Evolutionary conservation across 2,113 vertebrate species (phyloP).

Genomic region (Scomber colias): DNA sequence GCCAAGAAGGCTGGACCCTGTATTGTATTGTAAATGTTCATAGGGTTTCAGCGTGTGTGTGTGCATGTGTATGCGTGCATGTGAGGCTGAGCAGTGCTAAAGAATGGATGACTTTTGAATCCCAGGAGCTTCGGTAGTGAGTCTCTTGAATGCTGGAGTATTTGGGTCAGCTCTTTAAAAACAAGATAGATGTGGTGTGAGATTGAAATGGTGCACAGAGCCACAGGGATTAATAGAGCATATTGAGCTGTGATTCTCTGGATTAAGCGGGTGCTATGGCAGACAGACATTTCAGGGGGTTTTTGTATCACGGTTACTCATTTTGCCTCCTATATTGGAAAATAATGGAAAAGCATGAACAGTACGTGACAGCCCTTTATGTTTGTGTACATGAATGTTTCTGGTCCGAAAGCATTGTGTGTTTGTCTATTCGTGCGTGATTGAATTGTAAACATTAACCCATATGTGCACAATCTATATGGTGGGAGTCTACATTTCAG

Average conservation of each 20-base stretch:
- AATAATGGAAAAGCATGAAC: constrained; percentile 13
- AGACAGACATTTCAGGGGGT: constrained; percentile 43
- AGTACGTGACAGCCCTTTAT: constrained; percentile 22
- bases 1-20: not conserved
- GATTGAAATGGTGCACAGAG: constrained; percentile 66
- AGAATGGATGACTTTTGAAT: constrained; percentile 73
- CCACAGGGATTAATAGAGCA: constrained; percentile 77
- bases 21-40: constrained; percentile 21
- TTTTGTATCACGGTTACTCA: constrained; percentile 41
- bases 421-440: constrained; percentile 56
- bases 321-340: constrained; percentile 36
- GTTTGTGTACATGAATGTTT: constrained; percentile 25
- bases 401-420: constrained; percentile 20
- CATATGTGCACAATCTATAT: constrained; percentile 63
- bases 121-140: constrained; percentile 71
- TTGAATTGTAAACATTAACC: constrained; percentile 70
- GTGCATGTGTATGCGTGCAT: constrained; percentile 19
- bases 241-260: constrained; percentile 76
- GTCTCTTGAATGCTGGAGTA: constrained; percentile 72
- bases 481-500: constrained; percentile 58
- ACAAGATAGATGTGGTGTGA: constrained; percentile 66
- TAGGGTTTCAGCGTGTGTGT: constrained; percentile 9
- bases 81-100: constrained; percentile 52
- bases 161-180: constrained; percentile 81
- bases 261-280: constrained; percentile 74